Evolutionary conservation across 23 tunicate species (phyloP).

Genomic region (Ascidia mentula): DNA sequence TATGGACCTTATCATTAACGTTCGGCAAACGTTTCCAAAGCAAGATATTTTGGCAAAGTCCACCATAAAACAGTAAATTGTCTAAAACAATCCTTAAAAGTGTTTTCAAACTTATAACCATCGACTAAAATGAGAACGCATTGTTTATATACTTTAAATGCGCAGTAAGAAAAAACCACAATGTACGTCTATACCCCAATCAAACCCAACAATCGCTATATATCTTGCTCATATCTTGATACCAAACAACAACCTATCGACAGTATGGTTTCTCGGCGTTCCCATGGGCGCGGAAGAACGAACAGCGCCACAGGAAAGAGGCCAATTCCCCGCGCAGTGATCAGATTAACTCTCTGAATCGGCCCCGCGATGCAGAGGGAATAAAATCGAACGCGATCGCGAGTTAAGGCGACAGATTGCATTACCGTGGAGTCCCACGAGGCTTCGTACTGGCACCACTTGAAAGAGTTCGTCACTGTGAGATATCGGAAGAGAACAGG

Average conservation of each 20-base stretch:
- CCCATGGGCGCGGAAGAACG: not conserved
- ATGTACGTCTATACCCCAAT: too few species aligned
- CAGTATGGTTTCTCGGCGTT: not conserved
- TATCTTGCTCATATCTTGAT: too few species aligned
- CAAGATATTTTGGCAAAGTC: too few species aligned
- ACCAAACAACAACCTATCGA: not conserved
- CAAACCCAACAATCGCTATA: too few species aligned
- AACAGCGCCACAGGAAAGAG: not conserved
- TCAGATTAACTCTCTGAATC: conserved; percentile 2
- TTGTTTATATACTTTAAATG: too few species aligned
- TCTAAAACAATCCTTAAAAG: too few species aligned
- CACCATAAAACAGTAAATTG: too few species aligned
- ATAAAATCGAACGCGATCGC: not conserved
- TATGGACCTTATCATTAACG: too few species aligned
- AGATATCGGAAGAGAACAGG: not conserved
- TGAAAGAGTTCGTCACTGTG: not conserved
- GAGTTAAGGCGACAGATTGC: conserved; percentile 22
- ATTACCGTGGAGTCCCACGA: conserved; percentile 20
- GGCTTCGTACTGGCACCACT: not conserved
- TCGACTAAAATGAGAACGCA: too few species aligned
- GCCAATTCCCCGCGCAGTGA: not conserved
- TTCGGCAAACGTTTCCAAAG: too few species aligned
- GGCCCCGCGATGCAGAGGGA: not conserved
- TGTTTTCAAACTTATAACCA: too few species aligned
- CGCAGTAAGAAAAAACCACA: too few species aligned